Percentiles rank a stretch among this genome's conserved stretches.
Evolutionary conservation across 2,888 invertebrate species (phyloP).

Genomic region (Philaethria dido): DNA sequence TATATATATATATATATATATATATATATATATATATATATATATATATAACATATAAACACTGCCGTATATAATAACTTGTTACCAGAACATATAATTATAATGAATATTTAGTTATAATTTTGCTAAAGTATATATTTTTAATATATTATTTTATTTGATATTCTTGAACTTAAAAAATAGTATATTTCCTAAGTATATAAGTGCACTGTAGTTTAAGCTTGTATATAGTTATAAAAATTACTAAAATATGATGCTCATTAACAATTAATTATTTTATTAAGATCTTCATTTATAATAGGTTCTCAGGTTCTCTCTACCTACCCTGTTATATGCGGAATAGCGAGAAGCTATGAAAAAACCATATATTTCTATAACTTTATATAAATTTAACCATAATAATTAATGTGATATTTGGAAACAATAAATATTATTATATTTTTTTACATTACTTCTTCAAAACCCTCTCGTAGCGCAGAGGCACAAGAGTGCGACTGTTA

Average conservation of each 20-base stretch:
- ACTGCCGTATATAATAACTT: background rate
- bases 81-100: conserved; percentile 7
- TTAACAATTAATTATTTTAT: conserved; percentile 51
- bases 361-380: no score
- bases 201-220: conserved; percentile 5
- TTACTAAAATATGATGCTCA: conserved; percentile 71
- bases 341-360: no score
- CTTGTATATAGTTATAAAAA: conserved; percentile 42
- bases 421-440: no score
- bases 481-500: no score
- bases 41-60: background rate
- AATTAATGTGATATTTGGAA: no score
- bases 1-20: no score
- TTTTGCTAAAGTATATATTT: background rate
- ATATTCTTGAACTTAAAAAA: background rate
- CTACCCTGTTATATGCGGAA: no score
- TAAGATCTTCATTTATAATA: background rate
- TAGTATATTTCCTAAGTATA: background rate
- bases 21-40: background rate
- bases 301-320: no score
- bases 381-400: no score
- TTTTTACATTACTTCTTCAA: background rate
- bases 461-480: no score
- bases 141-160: background rate
- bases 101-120: background rate